Conservation (phyloP, 2,888 invertebrate species). For the Octodonta nipae region DNA sequence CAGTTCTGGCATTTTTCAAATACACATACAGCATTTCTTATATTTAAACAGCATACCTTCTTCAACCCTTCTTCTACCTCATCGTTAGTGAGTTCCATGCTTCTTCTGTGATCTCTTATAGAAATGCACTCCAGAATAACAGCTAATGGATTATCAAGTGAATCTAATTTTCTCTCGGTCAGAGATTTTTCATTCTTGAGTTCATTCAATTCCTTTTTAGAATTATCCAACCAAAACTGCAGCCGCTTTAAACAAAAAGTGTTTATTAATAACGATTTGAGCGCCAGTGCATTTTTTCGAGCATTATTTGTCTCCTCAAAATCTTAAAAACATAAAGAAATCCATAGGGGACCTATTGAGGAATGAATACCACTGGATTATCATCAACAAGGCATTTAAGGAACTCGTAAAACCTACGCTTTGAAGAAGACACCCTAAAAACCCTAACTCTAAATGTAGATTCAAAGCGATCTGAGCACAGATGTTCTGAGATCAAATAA, state of each 20-base stretch:
- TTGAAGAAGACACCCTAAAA: too few species aligned
- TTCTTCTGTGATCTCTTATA: background rate
- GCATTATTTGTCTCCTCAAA: too few species aligned
- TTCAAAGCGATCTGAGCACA: background rate
- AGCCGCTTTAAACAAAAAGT: too few species aligned
- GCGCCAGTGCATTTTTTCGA: too few species aligned
- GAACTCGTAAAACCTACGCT: too few species aligned
- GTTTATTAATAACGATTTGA: too few species aligned
- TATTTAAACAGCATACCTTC: background rate
- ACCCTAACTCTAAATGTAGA: background rate
- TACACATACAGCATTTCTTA: too few species aligned
- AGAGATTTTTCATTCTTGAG: background rate
- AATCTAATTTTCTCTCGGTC: background rate
- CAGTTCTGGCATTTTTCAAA: too few species aligned
- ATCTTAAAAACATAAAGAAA: too few species aligned
- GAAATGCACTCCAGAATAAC: background rate
- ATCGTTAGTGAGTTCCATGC: background rate
- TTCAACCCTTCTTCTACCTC: background rate
- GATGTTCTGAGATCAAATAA: background rate
- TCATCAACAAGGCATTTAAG: too few species aligned
- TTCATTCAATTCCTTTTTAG: background rate
- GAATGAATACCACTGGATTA: too few species aligned
- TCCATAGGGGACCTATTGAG: too few species aligned
- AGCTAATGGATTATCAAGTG: background rate
- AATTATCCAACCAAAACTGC: background rate